A percentile compares a stretch with the other conserved stretches of the same genome.
Evolutionary conservation across 2,888 invertebrate species (phyloP).

Genomic region (Harpalus rufipes): DNA sequence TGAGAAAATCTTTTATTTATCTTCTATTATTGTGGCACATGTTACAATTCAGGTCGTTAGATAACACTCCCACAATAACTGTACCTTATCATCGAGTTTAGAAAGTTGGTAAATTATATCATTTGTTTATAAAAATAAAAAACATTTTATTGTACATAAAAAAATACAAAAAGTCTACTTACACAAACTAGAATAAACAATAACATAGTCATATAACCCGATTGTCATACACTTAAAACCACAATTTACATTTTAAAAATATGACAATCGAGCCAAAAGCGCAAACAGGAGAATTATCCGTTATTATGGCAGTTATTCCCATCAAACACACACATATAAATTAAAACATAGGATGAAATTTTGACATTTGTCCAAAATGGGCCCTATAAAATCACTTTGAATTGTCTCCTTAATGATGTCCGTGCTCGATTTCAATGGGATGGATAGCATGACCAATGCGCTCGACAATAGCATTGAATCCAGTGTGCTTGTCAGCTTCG

Average conservation of each 20-base stretch:
- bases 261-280: slow-evolving; percentile 4
- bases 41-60: slow-evolving; percentile 18
- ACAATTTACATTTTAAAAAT: slow-evolving; percentile 5
- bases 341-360: neutral
- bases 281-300: slow-evolving; percentile 33
- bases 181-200: slow-evolving; percentile 42
- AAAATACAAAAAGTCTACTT: slow-evolving; percentile 58
- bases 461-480: slow-evolving; percentile 75
- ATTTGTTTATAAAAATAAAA: slow-evolving; percentile 47
- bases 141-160: slow-evolving; percentile 33
- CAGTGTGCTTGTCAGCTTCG: slow-evolving; percentile 75
- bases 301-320: slow-evolving; percentile 13
- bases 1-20: slow-evolving; percentile 47
- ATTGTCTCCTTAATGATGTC: slow-evolving; percentile 45
- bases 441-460: slow-evolving; percentile 70
- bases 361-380: neutral
- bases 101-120: slow-evolving; percentile 26
- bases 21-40: slow-evolving; percentile 7
- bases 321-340: neutral
- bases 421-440: slow-evolving; percentile 55
- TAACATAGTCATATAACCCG: slow-evolving; percentile 39
- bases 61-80: slow-evolving; percentile 48
- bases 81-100: slow-evolving; percentile 17
- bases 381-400: neutral
- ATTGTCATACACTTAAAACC: slow-evolving; percentile 13